Percentiles rank a stretch among this genome's conserved stretches.
Conservation (phyloP, 2,113 vertebrate genomes). For the Potamarius usumacintae region DNA sequence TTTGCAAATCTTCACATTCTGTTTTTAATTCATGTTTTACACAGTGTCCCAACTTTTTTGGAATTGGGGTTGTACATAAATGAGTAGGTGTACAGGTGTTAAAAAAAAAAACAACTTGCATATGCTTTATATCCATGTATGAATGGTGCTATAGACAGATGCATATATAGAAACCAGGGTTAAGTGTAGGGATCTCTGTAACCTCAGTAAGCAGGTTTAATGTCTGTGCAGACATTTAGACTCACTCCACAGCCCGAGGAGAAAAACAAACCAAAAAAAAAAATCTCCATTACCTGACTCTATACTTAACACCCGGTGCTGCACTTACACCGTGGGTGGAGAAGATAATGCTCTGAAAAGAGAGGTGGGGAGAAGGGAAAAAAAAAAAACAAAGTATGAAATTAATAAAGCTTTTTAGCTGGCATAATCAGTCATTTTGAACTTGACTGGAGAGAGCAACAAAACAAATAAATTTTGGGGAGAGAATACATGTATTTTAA, state of each 20-base stretch:
- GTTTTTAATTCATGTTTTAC: too few relatives aligned
- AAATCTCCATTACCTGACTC: constrained; percentile 70
- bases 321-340: constrained; percentile 66
- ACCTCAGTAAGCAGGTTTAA: constrained; percentile 52
- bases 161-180: background rate
- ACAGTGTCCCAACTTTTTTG: too few relatives aligned
- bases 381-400: constrained; percentile 63
- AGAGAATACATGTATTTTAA: constrained; percentile 85
- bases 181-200: constrained; percentile 11
- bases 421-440: constrained; percentile 79
- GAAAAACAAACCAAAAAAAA: constrained; percentile 45
- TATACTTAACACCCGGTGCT: constrained; percentile 45
- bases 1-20: too few relatives aligned
- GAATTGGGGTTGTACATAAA: background rate
- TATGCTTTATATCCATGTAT: background rate
- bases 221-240: constrained; percentile 62
- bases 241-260: constrained; percentile 59
- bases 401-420: constrained; percentile 79
- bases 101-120: background rate
- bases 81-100: background rate
- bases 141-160: background rate
- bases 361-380: constrained; percentile 41
- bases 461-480: constrained; percentile 83
- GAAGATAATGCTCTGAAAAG: constrained; percentile 69
- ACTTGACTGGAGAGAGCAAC: constrained; percentile 78